phyloP scores from a whole-genome alignment of 1,140 invertebrate genomes.

The Mactra quadrangularis region DNA sequence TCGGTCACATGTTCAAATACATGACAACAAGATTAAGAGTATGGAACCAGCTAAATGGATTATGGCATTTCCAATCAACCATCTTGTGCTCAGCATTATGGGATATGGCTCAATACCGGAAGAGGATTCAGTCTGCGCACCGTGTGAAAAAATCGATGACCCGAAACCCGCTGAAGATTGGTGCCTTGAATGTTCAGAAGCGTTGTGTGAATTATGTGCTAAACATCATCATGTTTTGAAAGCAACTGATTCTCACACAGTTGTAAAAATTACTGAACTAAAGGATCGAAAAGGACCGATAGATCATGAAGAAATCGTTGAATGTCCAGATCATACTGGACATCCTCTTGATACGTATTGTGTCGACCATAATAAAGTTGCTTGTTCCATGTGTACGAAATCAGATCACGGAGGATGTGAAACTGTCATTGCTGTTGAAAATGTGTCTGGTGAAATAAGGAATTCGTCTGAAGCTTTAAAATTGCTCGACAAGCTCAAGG shows the following conservation, averaged over 20 bases:
- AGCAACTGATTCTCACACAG: constrained; percentile 49
- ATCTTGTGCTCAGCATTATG: constrained; percentile 53
- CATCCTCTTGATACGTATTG: constrained; percentile 44
- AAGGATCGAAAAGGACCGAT: constrained; percentile 32
- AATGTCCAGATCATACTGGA: constrained; percentile 46
- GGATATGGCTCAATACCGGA: constrained; percentile 23
- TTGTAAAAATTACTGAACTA: constrained; percentile 30
- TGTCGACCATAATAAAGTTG: constrained; percentile 57
- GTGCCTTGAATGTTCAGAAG: constrained; percentile 53
- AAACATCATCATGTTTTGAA: constrained; percentile 48
- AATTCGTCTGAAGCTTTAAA: constrained; percentile 57
- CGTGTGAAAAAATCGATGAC: constrained; percentile 54
- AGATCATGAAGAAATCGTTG: constrained; percentile 37
- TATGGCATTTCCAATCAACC: constrained; percentile 49
- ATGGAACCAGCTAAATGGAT: constrained; percentile 38
- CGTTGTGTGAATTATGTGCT: constrained; percentile 41
- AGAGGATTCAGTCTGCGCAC: constrained; percentile 37
- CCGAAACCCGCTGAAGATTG: constrained; percentile 44
- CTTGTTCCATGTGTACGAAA: constrained; percentile 26
- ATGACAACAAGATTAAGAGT: neutral
- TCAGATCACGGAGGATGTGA: constrained; percentile 34
- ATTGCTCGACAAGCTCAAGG: constrained; percentile 50
- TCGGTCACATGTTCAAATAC: constrained; percentile 47
- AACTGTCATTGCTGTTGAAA: constrained; percentile 33
- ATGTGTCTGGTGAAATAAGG: constrained; percentile 52